A percentile compares a stretch with the other conserved stretches of the same genome.
Conservation (phyloP, 2,113 vertebrate genomes). For the Pontoporia blainvillei region DNA sequence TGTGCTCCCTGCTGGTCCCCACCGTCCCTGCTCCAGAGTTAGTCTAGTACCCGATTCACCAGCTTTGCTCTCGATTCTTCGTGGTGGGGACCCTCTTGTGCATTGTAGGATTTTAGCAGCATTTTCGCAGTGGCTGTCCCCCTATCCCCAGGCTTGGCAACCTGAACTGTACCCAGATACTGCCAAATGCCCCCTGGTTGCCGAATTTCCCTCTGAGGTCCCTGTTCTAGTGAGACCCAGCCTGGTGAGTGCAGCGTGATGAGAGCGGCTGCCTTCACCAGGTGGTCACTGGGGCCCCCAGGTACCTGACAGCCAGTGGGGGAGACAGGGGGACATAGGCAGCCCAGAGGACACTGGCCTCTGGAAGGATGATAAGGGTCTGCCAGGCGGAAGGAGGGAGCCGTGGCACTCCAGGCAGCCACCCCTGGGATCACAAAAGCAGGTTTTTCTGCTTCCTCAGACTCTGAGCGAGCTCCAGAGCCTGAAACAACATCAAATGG, state of each 20-base stretch:
- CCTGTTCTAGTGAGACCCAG: too few relatives aligned
- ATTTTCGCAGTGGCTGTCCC: not conserved
- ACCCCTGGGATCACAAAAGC: not conserved
- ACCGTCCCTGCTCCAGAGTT: not conserved
- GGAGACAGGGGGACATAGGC: not conserved
- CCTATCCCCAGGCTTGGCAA: not conserved
- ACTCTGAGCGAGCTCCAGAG: not conserved
- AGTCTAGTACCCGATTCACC: not conserved
- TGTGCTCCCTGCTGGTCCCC: not conserved
- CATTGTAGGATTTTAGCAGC: not conserved
- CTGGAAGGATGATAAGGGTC: not conserved
- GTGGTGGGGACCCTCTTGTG: too few relatives aligned
- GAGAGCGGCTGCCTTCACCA: not conserved
- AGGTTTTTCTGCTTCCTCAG: not conserved
- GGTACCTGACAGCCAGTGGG: not conserved
- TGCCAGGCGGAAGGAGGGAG: not conserved
- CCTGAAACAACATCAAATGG: not conserved
- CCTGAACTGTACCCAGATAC: not conserved
- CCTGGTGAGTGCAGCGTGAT: fast-evolving
- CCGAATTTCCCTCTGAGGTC: not conserved
- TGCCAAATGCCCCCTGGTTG: not conserved
- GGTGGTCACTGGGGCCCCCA: not conserved
- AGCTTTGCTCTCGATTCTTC: not conserved
- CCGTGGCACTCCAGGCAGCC: not conserved
- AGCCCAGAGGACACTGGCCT: not conserved